Evolutionary conservation across 2,888 invertebrate genomes (phyloP), one percentile per base, ranked within the genome.

Genomic region (Apodemia hepburni): DNA sequence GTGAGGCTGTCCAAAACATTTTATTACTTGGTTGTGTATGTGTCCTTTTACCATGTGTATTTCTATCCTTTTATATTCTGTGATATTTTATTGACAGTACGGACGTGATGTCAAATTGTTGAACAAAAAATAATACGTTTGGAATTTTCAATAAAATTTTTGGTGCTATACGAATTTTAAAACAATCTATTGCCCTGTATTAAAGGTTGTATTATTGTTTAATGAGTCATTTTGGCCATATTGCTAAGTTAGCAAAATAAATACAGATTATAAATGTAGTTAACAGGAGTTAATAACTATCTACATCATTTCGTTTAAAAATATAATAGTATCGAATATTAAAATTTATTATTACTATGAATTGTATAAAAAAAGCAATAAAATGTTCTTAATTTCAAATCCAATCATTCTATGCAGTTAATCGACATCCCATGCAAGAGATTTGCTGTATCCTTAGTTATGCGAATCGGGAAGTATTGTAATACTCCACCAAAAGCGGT

Each of bases 81-180:
- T 54, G 51, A 54, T 54, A 54, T 54, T 54, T 54, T 27, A 27
- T 15, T 54, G 54, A 27, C 27, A 54, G 54, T 54, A 27, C 54
- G 2, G 11, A 27, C 2, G 12, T 54, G 27, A 54, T 27, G 12
- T 54, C 27, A 7, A 54, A 27, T 54, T 12, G 12, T 51, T 51
- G 18, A 22, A 51, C 5, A 27, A 27, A 54, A n/a, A 47, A 5
- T 15, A n/a, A 45, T 5, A 47, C 47, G 17, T 17, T 42, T 47
- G 2, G 0, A 47, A 47, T 47, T 47, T 47, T 47, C 7, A 47
- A 8, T 8, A 2, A 47, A 47, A 54, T 15, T 51, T 35, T 47
- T 60, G 60, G 47, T 60, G 49, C 60, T 60, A 61, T 51, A 47
- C 61, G 61, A 65, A 65, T 65, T 62, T n/a, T 29, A 27, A 66